phyloP scores from a whole-genome alignment of 2,888 invertebrate genomes.

The Napeogenes sylphis region DNA sequence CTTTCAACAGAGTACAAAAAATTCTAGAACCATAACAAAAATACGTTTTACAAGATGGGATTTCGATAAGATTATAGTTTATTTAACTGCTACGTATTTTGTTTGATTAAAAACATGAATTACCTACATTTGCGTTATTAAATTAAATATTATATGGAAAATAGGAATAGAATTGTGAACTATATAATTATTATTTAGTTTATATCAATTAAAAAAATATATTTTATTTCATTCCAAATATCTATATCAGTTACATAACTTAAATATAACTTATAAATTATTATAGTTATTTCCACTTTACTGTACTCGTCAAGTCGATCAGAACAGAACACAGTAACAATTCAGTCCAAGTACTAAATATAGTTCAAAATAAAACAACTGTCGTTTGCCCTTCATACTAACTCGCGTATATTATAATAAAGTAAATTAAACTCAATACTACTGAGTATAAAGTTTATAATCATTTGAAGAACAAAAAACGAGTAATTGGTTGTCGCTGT shows the following conservation, averaged over 20 bases:
- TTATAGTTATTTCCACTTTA: too few species aligned
- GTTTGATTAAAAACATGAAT: not conserved
- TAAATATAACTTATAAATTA: too few species aligned
- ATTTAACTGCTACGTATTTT: not conserved
- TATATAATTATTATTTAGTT: too few species aligned
- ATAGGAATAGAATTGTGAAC: too few species aligned
- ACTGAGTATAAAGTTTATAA: conserved; percentile 53
- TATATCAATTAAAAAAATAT: too few species aligned
- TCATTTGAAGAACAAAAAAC: conserved; percentile 47
- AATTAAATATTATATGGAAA: too few species aligned
- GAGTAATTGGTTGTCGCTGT: conserved; percentile 67
- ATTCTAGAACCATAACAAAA: conserved; percentile 5
- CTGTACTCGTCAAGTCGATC: conserved; percentile 43
- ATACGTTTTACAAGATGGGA: conserved; percentile 1
- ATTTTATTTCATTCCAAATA: not conserved
- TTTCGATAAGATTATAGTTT: not conserved
- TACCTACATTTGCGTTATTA: too few species aligned
- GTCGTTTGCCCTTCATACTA: conserved; percentile 74
- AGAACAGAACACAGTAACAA: conserved; percentile 71
- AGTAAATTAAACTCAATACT: conserved; percentile 50
- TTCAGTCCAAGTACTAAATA: conserved; percentile 74
- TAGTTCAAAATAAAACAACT: conserved; percentile 77
- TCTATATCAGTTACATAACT: too few species aligned
- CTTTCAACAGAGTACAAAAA: conserved; percentile 7
- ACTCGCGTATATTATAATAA: conserved; percentile 44